phyloP scores from a whole-genome alignment of 2,888 invertebrate genomes.

The Erebia aethiops region DNA sequence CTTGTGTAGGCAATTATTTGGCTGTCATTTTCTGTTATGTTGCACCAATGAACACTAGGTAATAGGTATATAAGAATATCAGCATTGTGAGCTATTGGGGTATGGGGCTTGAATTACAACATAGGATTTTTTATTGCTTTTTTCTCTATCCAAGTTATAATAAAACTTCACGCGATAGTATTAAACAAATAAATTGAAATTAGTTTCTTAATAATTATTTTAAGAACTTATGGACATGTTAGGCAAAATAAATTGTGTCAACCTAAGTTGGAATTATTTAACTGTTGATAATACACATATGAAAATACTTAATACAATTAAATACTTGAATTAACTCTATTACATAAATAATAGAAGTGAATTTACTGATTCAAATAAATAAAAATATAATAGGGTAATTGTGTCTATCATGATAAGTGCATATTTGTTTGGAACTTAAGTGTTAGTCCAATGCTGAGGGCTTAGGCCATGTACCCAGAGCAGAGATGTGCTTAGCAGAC shows the following conservation, averaged over 20 bases:
- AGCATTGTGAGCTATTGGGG: background rate
- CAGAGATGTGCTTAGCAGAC: no score
- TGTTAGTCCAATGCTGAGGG: background rate
- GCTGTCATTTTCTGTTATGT: background rate
- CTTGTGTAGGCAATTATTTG: background rate
- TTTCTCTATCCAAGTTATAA: background rate
- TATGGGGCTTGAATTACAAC: background rate
- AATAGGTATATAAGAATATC: background rate
- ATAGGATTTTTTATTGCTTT: constrained; percentile 10
- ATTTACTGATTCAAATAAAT: constrained; percentile 2
- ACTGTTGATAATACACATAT: no score
- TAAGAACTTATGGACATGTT: background rate
- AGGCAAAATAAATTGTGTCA: background rate
- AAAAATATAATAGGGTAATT: background rate
- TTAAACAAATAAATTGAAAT: background rate
- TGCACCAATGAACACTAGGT: background rate
- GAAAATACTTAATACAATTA: background rate
- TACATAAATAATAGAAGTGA: constrained; percentile 8
- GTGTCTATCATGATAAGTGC: background rate
- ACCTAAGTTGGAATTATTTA: background rate
- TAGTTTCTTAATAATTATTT: constrained; percentile 2
- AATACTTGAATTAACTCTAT: background rate
- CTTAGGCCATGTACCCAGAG: background rate
- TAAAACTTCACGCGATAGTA: constrained; percentile 1
- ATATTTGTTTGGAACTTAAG: constrained; percentile 5